These are phyloP conservation scores for Abscondita cerata DNA, from an alignment of 2,888 invertebrate genomes.

Conservation along the genomic window DNA sequence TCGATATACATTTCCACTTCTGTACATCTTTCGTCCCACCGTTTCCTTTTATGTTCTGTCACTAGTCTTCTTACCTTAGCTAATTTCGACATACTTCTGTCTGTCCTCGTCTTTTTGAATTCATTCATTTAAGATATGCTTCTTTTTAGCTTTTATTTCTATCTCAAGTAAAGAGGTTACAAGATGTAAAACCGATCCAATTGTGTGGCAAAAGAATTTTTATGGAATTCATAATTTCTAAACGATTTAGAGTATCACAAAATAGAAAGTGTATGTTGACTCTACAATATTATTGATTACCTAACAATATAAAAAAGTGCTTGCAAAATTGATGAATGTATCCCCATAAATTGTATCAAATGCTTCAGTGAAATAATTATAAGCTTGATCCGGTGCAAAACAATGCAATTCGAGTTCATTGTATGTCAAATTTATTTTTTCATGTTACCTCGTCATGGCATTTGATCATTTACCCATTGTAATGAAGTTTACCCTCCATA, in stretches of 20 bases:
- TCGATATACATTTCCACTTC: constrained; percentile 5
- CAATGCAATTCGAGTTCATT: constrained; percentile 30
- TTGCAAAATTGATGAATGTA: not conserved
- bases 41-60: constrained; percentile 3
- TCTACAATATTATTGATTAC: no score
- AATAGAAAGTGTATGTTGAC: no score
- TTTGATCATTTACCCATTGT: constrained; percentile 28
- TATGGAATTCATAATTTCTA: no score
- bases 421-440: constrained; percentile 26
- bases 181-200: no score
- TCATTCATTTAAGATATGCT: constrained; percentile 1
- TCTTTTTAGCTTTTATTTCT: not conserved
- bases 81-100: not conserved
- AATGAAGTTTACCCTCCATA: constrained; percentile 22
- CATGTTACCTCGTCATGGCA: constrained; percentile 26
- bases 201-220: no score
- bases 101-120: no score
- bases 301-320: no score
- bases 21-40: constrained; percentile 6
- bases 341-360: not conserved
- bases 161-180: no score
- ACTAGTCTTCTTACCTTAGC: no score
- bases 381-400: constrained; percentile 16
- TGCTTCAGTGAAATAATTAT: constrained; percentile 11
- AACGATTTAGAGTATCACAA: no score